A percentile compares a stretch with the other conserved stretches of the same genome.
These are phyloP conservation scores for Gymnodraco acuticeps DNA, from an alignment of 2,797 vertebrate genomes.

Conservation along the genomic window DNA sequence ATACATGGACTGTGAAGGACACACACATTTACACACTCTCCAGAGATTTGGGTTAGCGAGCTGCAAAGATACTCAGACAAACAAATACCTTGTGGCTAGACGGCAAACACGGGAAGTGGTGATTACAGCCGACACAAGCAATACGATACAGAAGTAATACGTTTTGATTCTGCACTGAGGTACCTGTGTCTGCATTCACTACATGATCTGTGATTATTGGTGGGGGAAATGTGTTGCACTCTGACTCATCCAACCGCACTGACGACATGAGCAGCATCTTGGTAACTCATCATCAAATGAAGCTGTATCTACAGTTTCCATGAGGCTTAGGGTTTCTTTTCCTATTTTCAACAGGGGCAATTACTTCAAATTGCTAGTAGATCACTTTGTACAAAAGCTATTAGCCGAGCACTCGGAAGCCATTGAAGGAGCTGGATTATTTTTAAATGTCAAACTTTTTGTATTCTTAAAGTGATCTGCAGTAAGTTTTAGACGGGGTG, in stretches of 20 bases:
- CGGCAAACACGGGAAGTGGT: constrained; percentile 27
- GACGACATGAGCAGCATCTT: constrained; percentile 37
- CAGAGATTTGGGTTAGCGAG: constrained; percentile 52
- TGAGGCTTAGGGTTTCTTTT: constrained; percentile 16
- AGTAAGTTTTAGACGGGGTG: neutral
- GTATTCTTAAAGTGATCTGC: neutral
- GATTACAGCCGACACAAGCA: constrained; percentile 16
- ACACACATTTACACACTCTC: constrained; percentile 37
- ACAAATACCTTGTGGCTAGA: constrained; percentile 49
- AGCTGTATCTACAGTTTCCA: constrained; percentile 35
- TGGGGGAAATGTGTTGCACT: constrained; percentile 19
- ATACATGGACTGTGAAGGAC: constrained; percentile 42
- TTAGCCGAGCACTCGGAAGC: constrained; percentile 7
- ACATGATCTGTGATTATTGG: constrained; percentile 48
- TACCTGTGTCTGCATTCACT: constrained; percentile 30
- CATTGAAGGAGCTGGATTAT: neutral
- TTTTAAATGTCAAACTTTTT: neutral
- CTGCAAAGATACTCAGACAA: constrained; percentile 40
- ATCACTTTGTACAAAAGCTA: constrained; percentile 20
- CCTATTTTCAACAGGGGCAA: constrained; percentile 28
- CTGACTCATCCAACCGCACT: constrained; percentile 23
- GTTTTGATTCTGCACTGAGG: constrained; percentile 39
- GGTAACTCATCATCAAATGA: constrained; percentile 41
- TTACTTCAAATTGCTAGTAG: constrained; percentile 34
- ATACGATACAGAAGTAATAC: constrained; percentile 26